A percentile compares a stretch with the other conserved stretches of the same genome.
Conservation (phyloP, 2,113 vertebrate species). For the Hydrolagus affinis region DNA sequence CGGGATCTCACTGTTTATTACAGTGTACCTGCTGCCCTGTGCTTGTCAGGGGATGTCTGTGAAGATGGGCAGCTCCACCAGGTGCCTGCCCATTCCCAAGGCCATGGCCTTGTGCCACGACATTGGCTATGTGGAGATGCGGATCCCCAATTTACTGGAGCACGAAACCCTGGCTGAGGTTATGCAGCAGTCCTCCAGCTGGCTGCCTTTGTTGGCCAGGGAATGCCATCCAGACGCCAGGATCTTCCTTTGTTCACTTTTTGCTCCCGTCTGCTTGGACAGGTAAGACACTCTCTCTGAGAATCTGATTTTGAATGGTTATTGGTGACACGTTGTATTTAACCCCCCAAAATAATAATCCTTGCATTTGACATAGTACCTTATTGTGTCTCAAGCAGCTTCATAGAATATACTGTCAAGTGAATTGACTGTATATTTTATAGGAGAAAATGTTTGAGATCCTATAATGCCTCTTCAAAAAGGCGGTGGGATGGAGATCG, state of each 20-base stretch:
- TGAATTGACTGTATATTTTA: too few species aligned
- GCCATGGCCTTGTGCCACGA: slow-evolving; percentile 66
- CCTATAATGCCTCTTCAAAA: too few species aligned
- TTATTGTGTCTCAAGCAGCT: too few species aligned
- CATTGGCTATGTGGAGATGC: slow-evolving; percentile 67
- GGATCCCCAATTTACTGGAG: slow-evolving; percentile 70
- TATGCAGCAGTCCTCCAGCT: slow-evolving; percentile 68
- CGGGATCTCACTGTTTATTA: background rate
- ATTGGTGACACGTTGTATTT: too few species aligned
- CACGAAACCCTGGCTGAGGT: slow-evolving; percentile 65
- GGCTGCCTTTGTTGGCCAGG: slow-evolving; percentile 67
- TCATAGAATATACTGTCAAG: too few species aligned
- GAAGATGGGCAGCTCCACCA: slow-evolving; percentile 55
- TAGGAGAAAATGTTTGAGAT: too few species aligned
- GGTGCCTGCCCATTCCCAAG: slow-evolving; percentile 57
- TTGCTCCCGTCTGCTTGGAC: slow-evolving; percentile 71
- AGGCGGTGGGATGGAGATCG: too few species aligned
- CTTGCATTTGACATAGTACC: too few species aligned
- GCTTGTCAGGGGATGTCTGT: slow-evolving; percentile 18
- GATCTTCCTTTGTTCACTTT: slow-evolving; percentile 76
- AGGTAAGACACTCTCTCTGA: slow-evolving; percentile 50
- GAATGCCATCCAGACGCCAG: slow-evolving; percentile 68
- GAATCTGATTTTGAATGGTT: too few species aligned
- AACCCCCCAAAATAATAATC: too few species aligned
- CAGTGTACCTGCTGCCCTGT: slow-evolving; percentile 36